A percentile compares a stretch with the other conserved stretches of the same genome.
These are phyloP conservation scores for Troilus luridus DNA, from an alignment of 2,888 invertebrate genomes.

Conservation along the genomic window DNA sequence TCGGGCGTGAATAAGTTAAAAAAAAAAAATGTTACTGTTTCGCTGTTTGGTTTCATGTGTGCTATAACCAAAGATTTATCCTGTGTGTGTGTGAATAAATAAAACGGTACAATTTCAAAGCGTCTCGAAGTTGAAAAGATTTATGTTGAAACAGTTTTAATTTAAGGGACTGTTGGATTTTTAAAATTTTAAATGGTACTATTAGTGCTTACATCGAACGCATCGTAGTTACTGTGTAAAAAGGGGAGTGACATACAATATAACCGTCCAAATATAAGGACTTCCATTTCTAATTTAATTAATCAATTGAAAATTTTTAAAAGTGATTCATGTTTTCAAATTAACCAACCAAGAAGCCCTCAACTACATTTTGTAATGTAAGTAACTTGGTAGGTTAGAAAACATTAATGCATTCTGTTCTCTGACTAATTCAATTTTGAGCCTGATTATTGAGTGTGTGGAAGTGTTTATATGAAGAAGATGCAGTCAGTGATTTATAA, in stretches of 20 bases:
- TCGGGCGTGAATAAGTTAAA: background rate
- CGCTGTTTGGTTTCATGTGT: conserved; percentile 38
- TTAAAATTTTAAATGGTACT: conserved; percentile 1
- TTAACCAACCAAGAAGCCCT: conserved; percentile 22
- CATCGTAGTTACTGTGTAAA: background rate
- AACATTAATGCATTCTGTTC: background rate
- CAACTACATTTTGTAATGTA: conserved; percentile 2
- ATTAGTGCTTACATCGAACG: conserved; percentile 15
- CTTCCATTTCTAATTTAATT: conserved; percentile 28
- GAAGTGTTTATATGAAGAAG: background rate
- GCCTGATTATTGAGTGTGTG: background rate
- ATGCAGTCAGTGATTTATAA: background rate
- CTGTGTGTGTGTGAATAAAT: background rate
- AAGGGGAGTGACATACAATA: conserved; percentile 40
- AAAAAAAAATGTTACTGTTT: conserved; percentile 2
- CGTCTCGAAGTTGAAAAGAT: background rate
- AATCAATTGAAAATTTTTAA: background rate
- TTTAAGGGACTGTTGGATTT: background rate
- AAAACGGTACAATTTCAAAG: conserved; percentile 26
- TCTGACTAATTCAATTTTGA: background rate
- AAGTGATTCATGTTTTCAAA: conserved; percentile 44
- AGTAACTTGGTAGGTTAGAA: conserved; percentile 32
- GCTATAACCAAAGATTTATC: conserved; percentile 35
- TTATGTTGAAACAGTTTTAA: background rate
- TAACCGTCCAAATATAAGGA: conserved; percentile 28